Base-by-base conservation (phyloP, 2,797 vertebrate species). In the Sebastes iracundus region DNA sequence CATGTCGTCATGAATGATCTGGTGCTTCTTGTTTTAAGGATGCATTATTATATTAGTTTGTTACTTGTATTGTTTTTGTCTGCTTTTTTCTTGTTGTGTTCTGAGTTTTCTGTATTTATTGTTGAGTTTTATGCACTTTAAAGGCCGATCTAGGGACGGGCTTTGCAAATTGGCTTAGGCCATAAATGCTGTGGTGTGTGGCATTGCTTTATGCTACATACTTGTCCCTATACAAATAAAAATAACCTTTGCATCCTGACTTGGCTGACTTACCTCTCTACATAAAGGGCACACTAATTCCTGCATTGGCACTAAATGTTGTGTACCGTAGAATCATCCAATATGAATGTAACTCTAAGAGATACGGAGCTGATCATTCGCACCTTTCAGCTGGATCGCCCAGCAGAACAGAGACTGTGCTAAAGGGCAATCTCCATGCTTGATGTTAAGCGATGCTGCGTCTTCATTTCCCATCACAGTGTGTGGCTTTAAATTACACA, bases 401-500 rank as follows among this genome's bases (percentile, higher is more conserved):
- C 73, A 25, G 78, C 49, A 64, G 81, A 59, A 62, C 32, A 30
- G 25, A 74, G 11, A 12, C 25, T 25, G 35, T 33, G 28, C 4
- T 69, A 85, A 83, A 83, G 49, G 59, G 7, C 77, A 65, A n/a
- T 30, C 49, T 60, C 42, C 14, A 67, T 60, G 66, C 49, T 60
- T 55, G 63, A 83, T 58, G 61, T 22, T 59, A 35, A 75, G n/a
- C 16, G 20, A 76, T 27, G 9, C 67, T 30, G 14, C 30, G 52
- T 46, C 58, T 70, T 46, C 9, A 63, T 62, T 75, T 78, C 12
- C 22, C 7, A 25, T 13, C 35, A 7, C 67, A 42, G 42, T 72
- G 58, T 72, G 65, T 33, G 22, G 66, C 30, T 42, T 75, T 78
- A 35, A 86, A 75, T 82, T 65, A 72, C 55, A 69, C 64, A 68